Evolutionary conservation across 2,797 vertebrate genomes (phyloP).

Genomic region (Streptopelia turtur): DNA sequence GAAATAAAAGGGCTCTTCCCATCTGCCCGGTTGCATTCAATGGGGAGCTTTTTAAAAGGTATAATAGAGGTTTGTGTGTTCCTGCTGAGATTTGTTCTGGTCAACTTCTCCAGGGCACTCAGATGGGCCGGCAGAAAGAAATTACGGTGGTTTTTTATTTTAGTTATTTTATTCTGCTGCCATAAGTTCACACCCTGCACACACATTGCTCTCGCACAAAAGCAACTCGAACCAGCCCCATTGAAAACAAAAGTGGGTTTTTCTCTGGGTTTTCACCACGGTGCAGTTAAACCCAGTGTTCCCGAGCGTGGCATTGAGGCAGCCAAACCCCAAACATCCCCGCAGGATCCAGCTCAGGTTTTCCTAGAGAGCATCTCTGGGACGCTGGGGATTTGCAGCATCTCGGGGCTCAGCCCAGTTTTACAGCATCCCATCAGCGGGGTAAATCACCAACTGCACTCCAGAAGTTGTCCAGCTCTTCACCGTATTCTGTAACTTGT

Average conservation of each 20-base stretch:
- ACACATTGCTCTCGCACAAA: background rate
- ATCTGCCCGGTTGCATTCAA: constrained; percentile 53
- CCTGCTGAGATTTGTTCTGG: constrained; percentile 70
- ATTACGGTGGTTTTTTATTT: background rate
- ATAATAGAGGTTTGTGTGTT: constrained; percentile 64
- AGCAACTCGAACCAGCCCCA: fast-evolving
- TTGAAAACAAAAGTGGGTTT: background rate
- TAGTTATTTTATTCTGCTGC: background rate
- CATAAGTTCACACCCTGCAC: background rate
- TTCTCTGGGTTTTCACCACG: background rate
- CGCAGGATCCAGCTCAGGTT: background rate
- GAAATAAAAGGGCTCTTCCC: constrained; percentile 61
- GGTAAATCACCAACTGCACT: background rate
- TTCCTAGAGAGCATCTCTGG: background rate
- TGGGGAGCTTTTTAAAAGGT: constrained; percentile 45
- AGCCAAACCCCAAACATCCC: background rate
- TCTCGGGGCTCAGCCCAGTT: background rate
- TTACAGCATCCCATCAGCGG: background rate
- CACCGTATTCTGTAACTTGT: background rate
- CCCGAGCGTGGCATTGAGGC: background rate
- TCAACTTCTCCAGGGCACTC: constrained; percentile 5
- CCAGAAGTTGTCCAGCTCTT: background rate
- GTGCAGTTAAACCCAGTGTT: background rate
- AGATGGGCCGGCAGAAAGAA: background rate
- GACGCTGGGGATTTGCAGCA: background rate